Percentiles rank a stretch among this genome's conserved stretches.
Conservation (phyloP, 2,113 vertebrate genomes). For the Mus musculus region DNA sequence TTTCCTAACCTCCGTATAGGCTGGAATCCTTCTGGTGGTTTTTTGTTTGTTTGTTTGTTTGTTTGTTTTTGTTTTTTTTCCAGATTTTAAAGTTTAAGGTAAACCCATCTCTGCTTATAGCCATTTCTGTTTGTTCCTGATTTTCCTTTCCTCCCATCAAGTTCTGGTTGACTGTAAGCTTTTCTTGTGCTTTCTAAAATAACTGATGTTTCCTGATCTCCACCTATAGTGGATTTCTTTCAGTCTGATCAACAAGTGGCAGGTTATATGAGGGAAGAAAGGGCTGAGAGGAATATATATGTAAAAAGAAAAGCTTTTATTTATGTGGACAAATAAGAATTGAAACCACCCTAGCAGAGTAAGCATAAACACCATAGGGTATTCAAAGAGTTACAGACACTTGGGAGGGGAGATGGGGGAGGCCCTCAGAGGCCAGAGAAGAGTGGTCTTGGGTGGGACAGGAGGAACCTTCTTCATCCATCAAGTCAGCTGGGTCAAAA, state of each 20-base stretch:
- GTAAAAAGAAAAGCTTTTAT: neutral
- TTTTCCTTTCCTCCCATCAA: neutral
- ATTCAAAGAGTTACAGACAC: neutral
- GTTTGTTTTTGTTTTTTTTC: neutral
- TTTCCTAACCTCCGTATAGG: neutral
- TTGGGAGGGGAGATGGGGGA: neutral
- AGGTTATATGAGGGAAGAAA: neutral
- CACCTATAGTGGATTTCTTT: neutral
- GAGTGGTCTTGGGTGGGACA: neutral
- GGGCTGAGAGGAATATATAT: neutral
- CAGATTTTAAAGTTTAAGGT: conserved; percentile 37
- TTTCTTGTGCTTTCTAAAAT: neutral
- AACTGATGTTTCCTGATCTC: neutral
- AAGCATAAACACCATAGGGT: neutral
- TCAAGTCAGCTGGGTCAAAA: neutral
- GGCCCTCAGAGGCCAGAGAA: neutral
- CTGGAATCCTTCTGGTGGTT: neutral
- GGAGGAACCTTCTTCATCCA: neutral
- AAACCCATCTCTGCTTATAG: neutral
- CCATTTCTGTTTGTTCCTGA: neutral
- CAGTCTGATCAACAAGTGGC: neutral
- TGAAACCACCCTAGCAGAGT: neutral
- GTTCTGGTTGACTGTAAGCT: neutral
- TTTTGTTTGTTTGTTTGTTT: too few relatives aligned
- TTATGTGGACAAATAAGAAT: neutral